Conservation (phyloP, 2,113 vertebrate genomes). For the Malurus cyaneus region DNA sequence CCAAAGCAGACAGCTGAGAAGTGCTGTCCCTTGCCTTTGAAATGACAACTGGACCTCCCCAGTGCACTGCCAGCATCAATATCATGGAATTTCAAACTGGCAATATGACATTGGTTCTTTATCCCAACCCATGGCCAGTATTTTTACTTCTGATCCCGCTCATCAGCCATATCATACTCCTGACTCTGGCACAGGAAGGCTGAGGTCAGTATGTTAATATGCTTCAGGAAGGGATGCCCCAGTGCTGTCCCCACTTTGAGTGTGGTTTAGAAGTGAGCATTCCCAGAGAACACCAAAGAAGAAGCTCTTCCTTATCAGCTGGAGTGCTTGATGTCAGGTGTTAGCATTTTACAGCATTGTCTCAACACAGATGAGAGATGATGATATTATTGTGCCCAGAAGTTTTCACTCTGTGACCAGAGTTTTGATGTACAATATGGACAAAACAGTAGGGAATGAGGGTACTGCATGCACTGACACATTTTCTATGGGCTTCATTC, state of each 20-base stretch:
- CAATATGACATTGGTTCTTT: neutral
- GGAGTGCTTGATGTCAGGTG: neutral
- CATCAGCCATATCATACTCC: neutral
- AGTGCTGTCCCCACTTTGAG: neutral
- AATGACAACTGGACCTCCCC: neutral
- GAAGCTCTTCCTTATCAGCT: conserved; percentile 11
- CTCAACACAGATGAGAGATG: neutral
- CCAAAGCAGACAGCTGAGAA: neutral
- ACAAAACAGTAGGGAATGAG: neutral
- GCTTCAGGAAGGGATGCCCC: neutral
- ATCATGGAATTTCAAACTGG: neutral
- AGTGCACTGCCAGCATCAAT: neutral
- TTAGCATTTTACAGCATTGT: neutral
- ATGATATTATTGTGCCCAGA: neutral
- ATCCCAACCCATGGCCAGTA: neutral
- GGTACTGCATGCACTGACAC: neutral
- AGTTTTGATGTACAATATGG: neutral
- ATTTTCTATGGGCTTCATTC: neutral
- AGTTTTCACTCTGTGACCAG: conserved; percentile 3
- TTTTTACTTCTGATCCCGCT: neutral
- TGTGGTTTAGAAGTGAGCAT: neutral
- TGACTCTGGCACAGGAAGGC: neutral
- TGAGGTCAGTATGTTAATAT: neutral
- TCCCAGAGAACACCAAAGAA: neutral
- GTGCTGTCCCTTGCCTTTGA: neutral